Evolutionary conservation across 2,888 invertebrate genomes (phyloP), one percentile per base, ranked within the genome.

Genomic region (Sphaerophoria rueppellii): DNA sequence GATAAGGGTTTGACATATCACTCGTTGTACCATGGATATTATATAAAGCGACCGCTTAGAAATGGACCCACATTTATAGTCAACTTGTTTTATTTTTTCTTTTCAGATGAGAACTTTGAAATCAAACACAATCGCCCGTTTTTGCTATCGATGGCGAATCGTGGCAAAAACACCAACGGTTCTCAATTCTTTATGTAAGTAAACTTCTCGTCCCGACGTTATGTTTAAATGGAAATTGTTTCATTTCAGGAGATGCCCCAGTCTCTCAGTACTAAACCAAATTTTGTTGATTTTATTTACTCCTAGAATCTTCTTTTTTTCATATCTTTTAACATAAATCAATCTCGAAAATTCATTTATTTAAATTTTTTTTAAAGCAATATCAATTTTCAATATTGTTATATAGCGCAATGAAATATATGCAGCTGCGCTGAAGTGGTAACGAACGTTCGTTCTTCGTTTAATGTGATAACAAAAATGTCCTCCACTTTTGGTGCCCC

Each of bases 141-240:
- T 91, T 93, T 99, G 87, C 93, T 99, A 77, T 99, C 99, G 52
- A 99, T 99, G 99, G 99, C 99, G 14, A 99, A 99, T 93, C 94
- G 98, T 89, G 99, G 99, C 87, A 97, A 97, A 92, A 96, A 99
- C 90, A 99, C 99, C 52, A 99, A 99, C 92, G 98, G 99, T 79
- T 99, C 99, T 3, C 99, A 99, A 91, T 99, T 99, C 93, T 99
- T 99, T 93, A 97, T 99, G 98, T 99, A 95, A 97, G 98, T 96
- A 89, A 57, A 14, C 61, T 11, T 32, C 55, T 2, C 24, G 24
- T 24, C 4, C 7, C 46, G 67, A 14, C 37, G 50, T 24, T 55
- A 6, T 75, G 55, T 37, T 60, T 79, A 79, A 83, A 83, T 74
- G 46, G 40, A 74, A 79, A 35, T 79, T 79, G 40, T 83, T 55